Evolutionary conservation across 1,140 invertebrate species (phyloP), one percentile per base, ranked within the genome.

Genomic region (Thaumetopoea pityocampa): DNA sequence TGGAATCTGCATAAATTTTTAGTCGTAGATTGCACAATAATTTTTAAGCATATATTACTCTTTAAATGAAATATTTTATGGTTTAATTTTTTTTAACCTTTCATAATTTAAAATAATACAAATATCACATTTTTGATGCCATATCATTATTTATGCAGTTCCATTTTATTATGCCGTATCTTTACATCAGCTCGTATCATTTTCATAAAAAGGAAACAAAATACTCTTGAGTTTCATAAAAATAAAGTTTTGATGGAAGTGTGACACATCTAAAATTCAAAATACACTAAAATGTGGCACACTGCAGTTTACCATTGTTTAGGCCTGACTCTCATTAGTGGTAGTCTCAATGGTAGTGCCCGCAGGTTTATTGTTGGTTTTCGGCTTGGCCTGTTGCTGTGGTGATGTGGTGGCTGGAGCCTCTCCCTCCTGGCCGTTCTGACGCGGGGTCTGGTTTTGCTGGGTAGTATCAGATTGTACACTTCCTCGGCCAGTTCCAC

Each of bases 291-390:
- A 65, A 41, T 54, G 67, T 65, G 66, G 68, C 72, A 63, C 69
- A 64, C 47, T 10, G 19, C 24, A 35, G 27, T 35, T 50, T 44
- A 32, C 54, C 34, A 38, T 27, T 35, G 34, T 46, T 67, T 72
- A 86, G 58, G 83, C 83, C 67, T 86, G 83, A 68, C 83, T 86
- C 67, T 86, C 81, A 57, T n/a, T n/a, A n/a, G n/a, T n/a, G n/a
- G n/a, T n/a, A n/a, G n/a, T n/a, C n/a, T n/a, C n/a, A n/a, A n/a
- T n/a, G n/a, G n/a, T n/a, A n/a, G 71, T 61, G 46, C 60, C 67
- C 30, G 66, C 46, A 22, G 67, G 59, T 51, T 71, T 76, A 35
- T 20, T 42, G 47, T 35, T 52, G 30, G 45, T 44, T 33, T 80
- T 80, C 11, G 63, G 55, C 57, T 77, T 80, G 20, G 55, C 42